Evolutionary conservation across 2,113 vertebrate species (phyloP), one percentile per base, ranked within the genome.

Genomic region (Azemiops feae): DNA sequence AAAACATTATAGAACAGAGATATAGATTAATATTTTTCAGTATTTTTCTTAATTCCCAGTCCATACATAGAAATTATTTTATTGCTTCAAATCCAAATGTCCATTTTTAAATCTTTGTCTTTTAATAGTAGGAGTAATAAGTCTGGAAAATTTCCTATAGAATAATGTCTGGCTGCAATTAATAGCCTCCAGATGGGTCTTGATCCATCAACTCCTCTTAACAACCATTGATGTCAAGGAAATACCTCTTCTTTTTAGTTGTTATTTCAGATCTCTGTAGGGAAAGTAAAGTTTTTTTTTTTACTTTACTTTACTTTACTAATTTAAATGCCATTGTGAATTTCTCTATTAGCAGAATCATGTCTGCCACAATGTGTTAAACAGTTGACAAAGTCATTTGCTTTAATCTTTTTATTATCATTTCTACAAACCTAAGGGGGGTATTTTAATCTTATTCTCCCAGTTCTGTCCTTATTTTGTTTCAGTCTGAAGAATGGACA

Each of bases 201-300:
- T 90, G 74, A 64, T 86, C 60, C 60, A 93, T 50, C 43, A 92
- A 0, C 64, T 92, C 81, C n/a, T 87, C 52, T 93, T 74, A 95
- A 2, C 23, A 92, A 85, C 20, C 89, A 93, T 20, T 89, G 93
- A 93, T 93, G 93, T 93, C 85, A 96, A 92, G 53, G 47, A 94
- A 55, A 89, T 91, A 53, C 88, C 57, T 60, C 88, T 81, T 43
- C 47, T 52, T 34, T 1, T 1, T 85, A 93, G 94, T 92, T 88
- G 25, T 50, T 93, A 91, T 60, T 94, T 88, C 81, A 95, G 88
- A 95, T 3, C 23, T 96, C 64, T 89, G 52, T 1, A 91, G 27
- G 91, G 93, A 95, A 94, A 89, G 23, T 43, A 89, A 92, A 91
- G 27, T 34, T 25, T 58, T 94, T 88, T 88, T 91, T 50, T 8